Evolutionary conservation across 2,113 vertebrate genomes (phyloP).

Genomic region (Gymnobelideus leadbeateri): DNA sequence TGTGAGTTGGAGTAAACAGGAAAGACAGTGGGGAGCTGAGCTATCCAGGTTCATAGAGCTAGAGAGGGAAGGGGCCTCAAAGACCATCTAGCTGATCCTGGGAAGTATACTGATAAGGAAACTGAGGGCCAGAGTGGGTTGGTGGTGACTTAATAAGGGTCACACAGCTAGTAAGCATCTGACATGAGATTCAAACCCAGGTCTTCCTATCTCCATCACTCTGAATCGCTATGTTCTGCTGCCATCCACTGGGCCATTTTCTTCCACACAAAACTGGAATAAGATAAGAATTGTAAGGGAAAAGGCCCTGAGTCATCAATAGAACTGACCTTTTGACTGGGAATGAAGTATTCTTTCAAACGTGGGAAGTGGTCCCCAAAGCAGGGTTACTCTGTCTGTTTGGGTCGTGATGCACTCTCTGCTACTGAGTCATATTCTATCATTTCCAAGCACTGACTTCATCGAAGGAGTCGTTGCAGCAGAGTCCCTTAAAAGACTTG

Average conservation of each 20-base stretch:
- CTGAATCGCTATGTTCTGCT: neutral
- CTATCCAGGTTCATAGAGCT: neutral
- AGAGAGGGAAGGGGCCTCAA: neutral
- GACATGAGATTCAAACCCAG: neutral
- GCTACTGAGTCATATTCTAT: constrained; percentile 68
- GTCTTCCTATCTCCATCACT: neutral
- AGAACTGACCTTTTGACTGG: constrained; percentile 44
- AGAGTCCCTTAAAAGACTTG: constrained; percentile 53
- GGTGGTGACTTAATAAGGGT: neutral
- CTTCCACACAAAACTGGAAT: neutral
- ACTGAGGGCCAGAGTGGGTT: neutral
- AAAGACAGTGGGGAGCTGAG: neutral
- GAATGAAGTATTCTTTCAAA: constrained; percentile 35
- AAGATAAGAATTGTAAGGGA: constrained; percentile 3
- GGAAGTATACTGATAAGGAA: neutral
- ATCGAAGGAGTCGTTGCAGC: neutral
- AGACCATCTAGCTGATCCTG: neutral
- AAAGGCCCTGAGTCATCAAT: neutral
- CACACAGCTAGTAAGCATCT: neutral
- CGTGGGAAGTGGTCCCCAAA: constrained; percentile 45
- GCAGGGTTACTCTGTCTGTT: neutral
- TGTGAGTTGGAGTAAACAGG: neutral
- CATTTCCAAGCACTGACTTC: constrained; percentile 31
- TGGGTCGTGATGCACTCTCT: neutral
- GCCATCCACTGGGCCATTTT: neutral